phyloP scores from a whole-genome alignment of 2,888 invertebrate genomes.

The Psylliodes chrysocephalus region DNA sequence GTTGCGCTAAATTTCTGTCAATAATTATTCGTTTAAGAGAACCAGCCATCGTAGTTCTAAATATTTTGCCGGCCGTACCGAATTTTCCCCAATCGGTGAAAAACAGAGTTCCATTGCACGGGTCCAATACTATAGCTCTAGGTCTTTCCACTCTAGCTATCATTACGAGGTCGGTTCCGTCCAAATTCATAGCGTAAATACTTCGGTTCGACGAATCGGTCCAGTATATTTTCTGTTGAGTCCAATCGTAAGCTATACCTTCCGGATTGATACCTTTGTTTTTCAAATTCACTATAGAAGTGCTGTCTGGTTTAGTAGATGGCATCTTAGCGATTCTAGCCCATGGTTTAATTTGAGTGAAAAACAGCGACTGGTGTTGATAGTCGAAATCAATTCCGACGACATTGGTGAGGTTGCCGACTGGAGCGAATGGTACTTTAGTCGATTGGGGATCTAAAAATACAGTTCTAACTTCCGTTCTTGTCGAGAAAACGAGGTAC shows the following conservation, averaged over 20 bases:
- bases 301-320: slow-evolving; percentile 73
- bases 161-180: slow-evolving; percentile 88
- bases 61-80: slow-evolving; percentile 93
- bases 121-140: slow-evolving; percentile 94
- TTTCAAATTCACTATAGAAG: slow-evolving; percentile 75
- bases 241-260: slow-evolving; percentile 96
- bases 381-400: slow-evolving; percentile 97
- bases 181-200: slow-evolving; percentile 93
- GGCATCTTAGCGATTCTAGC: slow-evolving; percentile 86
- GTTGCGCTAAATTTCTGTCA: slow-evolving; percentile 90
- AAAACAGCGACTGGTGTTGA: slow-evolving; percentile 85
- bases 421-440: slow-evolving; percentile 84
- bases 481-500: slow-evolving; percentile 92
- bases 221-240: slow-evolving; percentile 97
- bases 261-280: slow-evolving; percentile 89
- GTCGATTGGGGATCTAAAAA: slow-evolving; percentile 86
- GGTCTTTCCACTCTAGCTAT: slow-evolving; percentile 94
- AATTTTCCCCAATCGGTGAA: slow-evolving; percentile 97
- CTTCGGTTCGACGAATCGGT: slow-evolving; percentile 95
- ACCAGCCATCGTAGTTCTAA: slow-evolving; percentile 96
- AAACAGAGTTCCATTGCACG: slow-evolving; percentile 94
- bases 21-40: slow-evolving; percentile 89
- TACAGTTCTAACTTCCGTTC: slow-evolving; percentile 93
- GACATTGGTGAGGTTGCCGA: slow-evolving; percentile 88
- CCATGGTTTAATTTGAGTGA: slow-evolving; percentile 93